Percentiles rank a stretch among this genome's conserved stretches.
phyloP scores from a whole-genome alignment of 2,113 vertebrate genomes.

The Callipepla californica region DNA sequence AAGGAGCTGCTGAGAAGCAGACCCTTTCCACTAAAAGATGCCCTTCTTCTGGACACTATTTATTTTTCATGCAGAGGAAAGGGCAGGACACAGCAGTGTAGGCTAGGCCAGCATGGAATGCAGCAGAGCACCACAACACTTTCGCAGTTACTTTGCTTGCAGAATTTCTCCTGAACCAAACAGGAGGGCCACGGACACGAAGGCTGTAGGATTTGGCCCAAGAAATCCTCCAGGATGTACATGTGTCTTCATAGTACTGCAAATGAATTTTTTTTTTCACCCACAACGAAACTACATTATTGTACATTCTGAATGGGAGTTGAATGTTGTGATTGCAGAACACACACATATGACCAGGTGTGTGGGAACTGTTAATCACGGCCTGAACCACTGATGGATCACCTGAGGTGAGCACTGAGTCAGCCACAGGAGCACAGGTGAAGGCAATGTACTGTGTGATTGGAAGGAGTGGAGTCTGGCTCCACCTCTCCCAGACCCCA shows the following conservation, averaged over 20 bases:
- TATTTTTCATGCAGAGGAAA: background rate
- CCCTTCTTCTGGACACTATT: background rate
- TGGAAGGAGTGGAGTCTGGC: too few relatives aligned
- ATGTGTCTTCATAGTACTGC: background rate
- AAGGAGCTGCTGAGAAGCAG: background rate
- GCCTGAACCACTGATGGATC: too few relatives aligned
- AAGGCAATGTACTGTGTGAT: too few relatives aligned
- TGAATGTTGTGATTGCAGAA: background rate
- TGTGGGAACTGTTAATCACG: too few relatives aligned
- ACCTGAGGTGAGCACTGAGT: too few relatives aligned
- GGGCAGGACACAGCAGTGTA: background rate
- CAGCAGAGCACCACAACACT: background rate
- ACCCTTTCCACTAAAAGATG: background rate
- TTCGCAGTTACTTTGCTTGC: accelerated
- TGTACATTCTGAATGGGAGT: background rate
- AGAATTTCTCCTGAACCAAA: background rate
- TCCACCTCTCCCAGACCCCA: too few relatives aligned
- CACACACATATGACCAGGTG: accelerated
- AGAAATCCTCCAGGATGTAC: background rate
- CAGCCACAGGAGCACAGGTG: too few relatives aligned
- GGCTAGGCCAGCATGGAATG: background rate
- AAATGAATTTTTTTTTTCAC: background rate
- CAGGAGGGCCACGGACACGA: background rate
- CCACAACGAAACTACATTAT: accelerated
- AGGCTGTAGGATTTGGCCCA: background rate